Percentiles rank a stretch among this genome's conserved stretches.
These are phyloP conservation scores for Quadroppia sp. DNA, from an alignment of 2,888 invertebrate genomes.

Conservation along the genomic window DNA sequence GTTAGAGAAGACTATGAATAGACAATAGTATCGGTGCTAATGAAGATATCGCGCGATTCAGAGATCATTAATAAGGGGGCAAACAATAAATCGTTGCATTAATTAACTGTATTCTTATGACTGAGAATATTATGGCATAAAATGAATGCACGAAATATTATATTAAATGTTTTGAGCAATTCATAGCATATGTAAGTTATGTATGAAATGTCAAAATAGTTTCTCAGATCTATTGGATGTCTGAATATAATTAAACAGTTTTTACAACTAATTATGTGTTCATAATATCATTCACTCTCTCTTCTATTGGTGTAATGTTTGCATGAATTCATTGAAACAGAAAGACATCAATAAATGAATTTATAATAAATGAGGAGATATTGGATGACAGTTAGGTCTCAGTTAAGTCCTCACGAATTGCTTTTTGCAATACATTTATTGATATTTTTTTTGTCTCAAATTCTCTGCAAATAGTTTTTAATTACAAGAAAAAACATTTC, in stretches of 20 bases:
- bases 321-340: no score
- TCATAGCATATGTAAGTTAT: not conserved
- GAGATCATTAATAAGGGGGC: conserved; percentile 1
- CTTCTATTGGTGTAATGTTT: not conserved
- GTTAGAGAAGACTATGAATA: no score
- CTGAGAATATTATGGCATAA: not conserved
- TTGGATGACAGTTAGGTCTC: not conserved
- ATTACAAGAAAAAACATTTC: no score
- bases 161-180: no score
- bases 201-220: not conserved
- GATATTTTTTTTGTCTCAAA: not conserved
- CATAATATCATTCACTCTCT: not conserved
- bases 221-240: not conserved
- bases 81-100: not conserved
- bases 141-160: not conserved
- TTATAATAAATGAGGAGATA: not conserved
- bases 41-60: conserved; percentile 5
- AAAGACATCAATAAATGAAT: not conserved
- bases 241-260: not conserved
- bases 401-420: conserved; percentile 8
- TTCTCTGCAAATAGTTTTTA: no score
- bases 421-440: not conserved
- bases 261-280: no score
- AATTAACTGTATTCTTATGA: not conserved
- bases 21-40: not conserved